Percentiles rank a stretch among this genome's conserved stretches.
Conservation (phyloP, 2,888 invertebrate genomes). For the Drosophila atroscutellata region DNA sequence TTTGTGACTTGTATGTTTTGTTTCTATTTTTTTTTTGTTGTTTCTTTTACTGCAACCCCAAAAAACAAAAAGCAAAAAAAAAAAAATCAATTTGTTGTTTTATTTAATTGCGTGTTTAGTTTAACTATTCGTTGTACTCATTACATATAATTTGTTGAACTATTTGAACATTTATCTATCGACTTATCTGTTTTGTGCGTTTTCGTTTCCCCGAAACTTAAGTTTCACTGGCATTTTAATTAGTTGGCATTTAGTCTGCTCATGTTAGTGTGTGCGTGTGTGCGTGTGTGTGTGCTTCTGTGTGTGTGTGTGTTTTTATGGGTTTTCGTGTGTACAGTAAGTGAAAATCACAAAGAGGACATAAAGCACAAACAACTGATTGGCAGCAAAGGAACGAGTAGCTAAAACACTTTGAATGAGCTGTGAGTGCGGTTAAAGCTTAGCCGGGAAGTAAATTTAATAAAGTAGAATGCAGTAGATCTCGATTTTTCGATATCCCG, state of each 20-base stretch:
- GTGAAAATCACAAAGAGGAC: neutral
- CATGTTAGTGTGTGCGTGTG: conserved; percentile 8
- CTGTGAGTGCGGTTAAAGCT: neutral
- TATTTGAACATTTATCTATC: conserved; percentile 42
- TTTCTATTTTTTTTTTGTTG: conserved; percentile 13
- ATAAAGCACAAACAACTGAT: conserved; percentile 10
- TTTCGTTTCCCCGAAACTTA: conserved; percentile 16
- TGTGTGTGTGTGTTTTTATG: conserved; percentile 36
- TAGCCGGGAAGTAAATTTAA: neutral
- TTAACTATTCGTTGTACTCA: conserved; percentile 45
- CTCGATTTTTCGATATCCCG: neutral
- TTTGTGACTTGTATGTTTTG: conserved; percentile 43
- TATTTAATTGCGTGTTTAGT: conserved; percentile 62
- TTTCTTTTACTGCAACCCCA: conserved; percentile 47
- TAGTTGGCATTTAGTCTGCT: conserved; percentile 25
- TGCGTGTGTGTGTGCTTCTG: conserved; percentile 33
- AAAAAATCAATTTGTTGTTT: conserved; percentile 33
- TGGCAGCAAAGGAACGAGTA: conserved; percentile 10
- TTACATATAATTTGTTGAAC: conserved; percentile 34
- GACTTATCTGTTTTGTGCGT: conserved; percentile 49
- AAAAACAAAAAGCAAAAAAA: neutral
- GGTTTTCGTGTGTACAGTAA: conserved; percentile 6
- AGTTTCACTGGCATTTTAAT: conserved; percentile 20
- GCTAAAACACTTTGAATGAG: conserved; percentile 44
- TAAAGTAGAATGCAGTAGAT: neutral